These are phyloP conservation scores for Propsilocerus akamusi DNA, from an alignment of 1,140 invertebrate genomes.

Conservation along the genomic window DNA sequence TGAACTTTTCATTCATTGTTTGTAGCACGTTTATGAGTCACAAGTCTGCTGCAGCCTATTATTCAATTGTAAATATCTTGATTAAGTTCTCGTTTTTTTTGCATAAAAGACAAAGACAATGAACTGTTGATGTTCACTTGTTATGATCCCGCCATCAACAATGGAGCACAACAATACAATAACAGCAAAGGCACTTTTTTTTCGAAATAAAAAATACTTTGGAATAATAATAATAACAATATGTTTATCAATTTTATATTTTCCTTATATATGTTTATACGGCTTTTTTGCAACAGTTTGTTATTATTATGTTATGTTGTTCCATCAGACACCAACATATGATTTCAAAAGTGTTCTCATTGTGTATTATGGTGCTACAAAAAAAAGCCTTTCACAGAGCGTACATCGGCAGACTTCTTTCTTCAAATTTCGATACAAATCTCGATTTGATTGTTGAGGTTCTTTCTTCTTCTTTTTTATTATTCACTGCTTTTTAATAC, in stretches of 20 bases:
- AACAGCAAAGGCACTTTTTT: background rate
- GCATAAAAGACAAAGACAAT: slow-evolving; percentile 1
- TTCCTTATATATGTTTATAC: background rate
- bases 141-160: no score
- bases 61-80: no score
- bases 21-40: no score
- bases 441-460: slow-evolving; percentile 2
- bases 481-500: background rate
- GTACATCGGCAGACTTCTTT: background rate
- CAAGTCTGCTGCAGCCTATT: no score
- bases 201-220: background rate
- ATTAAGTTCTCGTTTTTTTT: background rate
- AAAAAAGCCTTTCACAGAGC: no score
- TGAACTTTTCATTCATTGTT: no score
- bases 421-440: background rate
- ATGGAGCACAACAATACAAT: no score
- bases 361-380: no score
- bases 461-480: slow-evolving; percentile 1
- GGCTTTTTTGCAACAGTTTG: background rate
- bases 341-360: no score
- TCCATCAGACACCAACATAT: background rate
- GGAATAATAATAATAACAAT: background rate
- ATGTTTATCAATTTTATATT: background rate
- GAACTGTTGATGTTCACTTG: slow-evolving; percentile 2
- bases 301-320: slow-evolving; percentile 1